Conservation (phyloP, 2,888 invertebrate species). For the Pyrrhosoma nymphula region DNA sequence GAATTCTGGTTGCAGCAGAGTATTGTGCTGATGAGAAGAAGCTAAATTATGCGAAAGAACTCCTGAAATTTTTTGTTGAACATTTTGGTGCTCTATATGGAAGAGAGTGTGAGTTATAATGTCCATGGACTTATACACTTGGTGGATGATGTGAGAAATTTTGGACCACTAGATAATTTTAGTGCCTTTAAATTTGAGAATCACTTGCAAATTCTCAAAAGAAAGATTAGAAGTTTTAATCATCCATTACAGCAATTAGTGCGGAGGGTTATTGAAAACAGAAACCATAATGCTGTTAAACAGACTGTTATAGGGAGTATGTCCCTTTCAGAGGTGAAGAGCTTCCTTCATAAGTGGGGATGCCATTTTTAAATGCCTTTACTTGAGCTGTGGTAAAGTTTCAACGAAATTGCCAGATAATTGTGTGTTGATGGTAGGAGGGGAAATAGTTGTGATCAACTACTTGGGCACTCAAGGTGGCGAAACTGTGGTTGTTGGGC, state of each 20-base stretch:
- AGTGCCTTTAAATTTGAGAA: conserved; percentile 57
- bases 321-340: neutral
- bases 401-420: too few species aligned
- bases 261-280: too few species aligned
- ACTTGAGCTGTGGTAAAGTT: too few species aligned
- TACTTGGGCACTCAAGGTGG: too few species aligned
- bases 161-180: conserved; percentile 43
- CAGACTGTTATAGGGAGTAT: too few species aligned
- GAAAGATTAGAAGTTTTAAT: conserved; percentile 62
- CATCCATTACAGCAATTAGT: conserved; percentile 68
- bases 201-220: conserved; percentile 70
- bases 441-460: too few species aligned
- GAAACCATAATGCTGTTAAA: too few species aligned
- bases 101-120: conserved; percentile 71
- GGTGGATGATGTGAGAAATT: conserved; percentile 71
- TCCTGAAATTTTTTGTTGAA: conserved; percentile 71
- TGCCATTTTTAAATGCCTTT: too few species aligned
- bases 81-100: conserved; percentile 72
- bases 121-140: conserved; percentile 72
- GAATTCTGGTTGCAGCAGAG: too few species aligned
- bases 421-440: too few species aligned
- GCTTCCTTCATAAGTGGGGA: too few species aligned
- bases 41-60: conserved; percentile 71
- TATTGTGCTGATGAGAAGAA: conserved; percentile 57
- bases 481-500: too few species aligned